phyloP scores from a whole-genome alignment of 2,888 invertebrate species.

The Drosophila demipolita region DNA sequence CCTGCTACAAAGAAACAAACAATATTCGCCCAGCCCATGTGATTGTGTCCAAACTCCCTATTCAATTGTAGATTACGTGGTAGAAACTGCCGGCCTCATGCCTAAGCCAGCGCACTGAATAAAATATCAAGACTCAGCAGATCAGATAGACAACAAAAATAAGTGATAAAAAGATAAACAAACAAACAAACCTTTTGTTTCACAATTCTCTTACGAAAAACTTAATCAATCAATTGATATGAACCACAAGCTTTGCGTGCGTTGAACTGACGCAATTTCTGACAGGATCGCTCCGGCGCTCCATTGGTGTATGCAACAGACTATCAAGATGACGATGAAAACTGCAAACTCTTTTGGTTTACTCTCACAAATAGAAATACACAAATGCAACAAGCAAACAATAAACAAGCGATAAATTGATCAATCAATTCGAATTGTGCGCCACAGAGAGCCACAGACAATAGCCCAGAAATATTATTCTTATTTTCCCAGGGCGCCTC shows the following conservation, averaged over 20 bases:
- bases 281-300: conserved; percentile 16
- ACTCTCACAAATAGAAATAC: conserved; percentile 61
- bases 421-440: conserved; percentile 57
- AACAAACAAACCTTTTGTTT: conserved; percentile 64
- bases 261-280: conserved; percentile 72
- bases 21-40: conserved; percentile 48
- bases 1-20: conserved; percentile 46
- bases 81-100: conserved; percentile 4
- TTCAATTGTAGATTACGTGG: conserved; percentile 23
- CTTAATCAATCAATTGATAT: conserved; percentile 60
- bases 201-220: conserved; percentile 75
- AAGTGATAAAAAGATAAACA: conserved; percentile 81
- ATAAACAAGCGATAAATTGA: conserved; percentile 73
- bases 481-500: conserved; percentile 64
- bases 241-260: conserved; percentile 77
- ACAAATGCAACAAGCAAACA: conserved; percentile 56
- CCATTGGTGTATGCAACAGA: conserved; percentile 25
- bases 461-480: conserved; percentile 82
- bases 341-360: conserved; percentile 76
- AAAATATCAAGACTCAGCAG: conserved; percentile 28
- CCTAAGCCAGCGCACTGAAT: conserved; percentile 8
- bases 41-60: conserved; percentile 20
- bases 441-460: conserved; percentile 65
- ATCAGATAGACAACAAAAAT: conserved; percentile 67
- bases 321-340: conserved; percentile 14